Conservation (phyloP, 2,888 invertebrate species). For the Epirrhoe alternata region DNA sequence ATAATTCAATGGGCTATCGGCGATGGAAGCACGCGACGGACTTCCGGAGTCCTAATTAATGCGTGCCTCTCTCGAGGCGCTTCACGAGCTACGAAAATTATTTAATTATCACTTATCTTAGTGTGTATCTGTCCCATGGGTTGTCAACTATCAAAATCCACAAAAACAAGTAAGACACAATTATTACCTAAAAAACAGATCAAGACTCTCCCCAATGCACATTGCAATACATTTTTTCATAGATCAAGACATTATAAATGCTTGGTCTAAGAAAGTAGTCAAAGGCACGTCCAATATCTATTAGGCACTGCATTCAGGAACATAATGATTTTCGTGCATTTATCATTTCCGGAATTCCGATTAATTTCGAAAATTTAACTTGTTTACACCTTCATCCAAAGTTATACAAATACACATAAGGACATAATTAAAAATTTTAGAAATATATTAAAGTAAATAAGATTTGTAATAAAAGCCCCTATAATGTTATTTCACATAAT, state of each 20-base stretch:
- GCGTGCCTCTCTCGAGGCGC: slow-evolving; percentile 64
- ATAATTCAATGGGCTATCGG: slow-evolving; percentile 83
- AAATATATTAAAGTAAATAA: too few relatives aligned
- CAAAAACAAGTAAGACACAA: not conserved
- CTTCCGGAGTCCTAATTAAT: slow-evolving; percentile 81
- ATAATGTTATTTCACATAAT: too few relatives aligned
- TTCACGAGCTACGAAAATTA: slow-evolving; percentile 71
- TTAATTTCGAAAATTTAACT: not conserved
- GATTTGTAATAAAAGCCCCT: too few relatives aligned
- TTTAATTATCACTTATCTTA: slow-evolving; percentile 61
- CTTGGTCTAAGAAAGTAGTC: too few relatives aligned
- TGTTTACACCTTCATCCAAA: not conserved
- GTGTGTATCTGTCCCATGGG: slow-evolving; percentile 22
- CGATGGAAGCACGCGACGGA: slow-evolving; percentile 79
- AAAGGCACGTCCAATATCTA: too few relatives aligned
- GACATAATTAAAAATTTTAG: too few relatives aligned
- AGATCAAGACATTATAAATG: too few relatives aligned
- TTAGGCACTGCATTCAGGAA: too few relatives aligned
- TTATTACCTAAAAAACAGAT: too few relatives aligned
- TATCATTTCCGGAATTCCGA: not conserved
- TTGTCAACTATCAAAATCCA: not conserved
- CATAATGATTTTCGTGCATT: not conserved
- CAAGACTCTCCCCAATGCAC: too few relatives aligned
- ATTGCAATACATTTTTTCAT: too few relatives aligned
- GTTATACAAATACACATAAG: too few relatives aligned